These are phyloP conservation scores for Enchytraeus crypticus DNA, from an alignment of 2,888 invertebrate species.

Conservation along the genomic window DNA sequence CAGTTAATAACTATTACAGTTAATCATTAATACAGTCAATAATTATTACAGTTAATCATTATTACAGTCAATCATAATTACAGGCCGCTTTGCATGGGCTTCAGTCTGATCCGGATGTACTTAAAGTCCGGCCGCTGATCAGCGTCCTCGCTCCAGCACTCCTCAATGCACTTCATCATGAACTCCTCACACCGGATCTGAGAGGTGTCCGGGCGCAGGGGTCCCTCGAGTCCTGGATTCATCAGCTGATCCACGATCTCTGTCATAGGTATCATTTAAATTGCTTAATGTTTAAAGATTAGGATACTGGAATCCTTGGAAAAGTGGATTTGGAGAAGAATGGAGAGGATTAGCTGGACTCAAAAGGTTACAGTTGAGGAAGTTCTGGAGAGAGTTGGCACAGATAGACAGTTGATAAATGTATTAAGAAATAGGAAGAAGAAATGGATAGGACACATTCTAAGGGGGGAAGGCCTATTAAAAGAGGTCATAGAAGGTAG, in stretches of 20 bases:
- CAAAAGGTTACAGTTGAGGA: too few species aligned
- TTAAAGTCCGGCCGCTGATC: conserved; percentile 81
- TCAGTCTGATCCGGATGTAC: conserved; percentile 73
- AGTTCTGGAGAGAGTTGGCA: too few species aligned
- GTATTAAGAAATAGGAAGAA: too few species aligned
- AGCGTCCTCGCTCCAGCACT: conserved; percentile 87
- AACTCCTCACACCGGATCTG: conserved; percentile 64
- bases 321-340: too few species aligned
- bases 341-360: too few species aligned
- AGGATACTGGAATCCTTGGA: background rate
- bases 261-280: background rate
- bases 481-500: too few species aligned
- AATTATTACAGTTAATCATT: background rate
- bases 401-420: too few species aligned
- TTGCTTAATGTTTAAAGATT: background rate
- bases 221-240: background rate
- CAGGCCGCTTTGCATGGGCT: conserved; percentile 75
- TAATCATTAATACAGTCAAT: background rate
- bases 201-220: conserved; percentile 55
- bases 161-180: conserved; percentile 62
- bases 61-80: conserved; percentile 6
- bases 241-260: background rate
- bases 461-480: too few species aligned
- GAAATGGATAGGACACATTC: too few species aligned
- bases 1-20: background rate